phyloP scores from a whole-genome alignment of 2,888 invertebrate species.

The Anagyrus pseudococci region DNA sequence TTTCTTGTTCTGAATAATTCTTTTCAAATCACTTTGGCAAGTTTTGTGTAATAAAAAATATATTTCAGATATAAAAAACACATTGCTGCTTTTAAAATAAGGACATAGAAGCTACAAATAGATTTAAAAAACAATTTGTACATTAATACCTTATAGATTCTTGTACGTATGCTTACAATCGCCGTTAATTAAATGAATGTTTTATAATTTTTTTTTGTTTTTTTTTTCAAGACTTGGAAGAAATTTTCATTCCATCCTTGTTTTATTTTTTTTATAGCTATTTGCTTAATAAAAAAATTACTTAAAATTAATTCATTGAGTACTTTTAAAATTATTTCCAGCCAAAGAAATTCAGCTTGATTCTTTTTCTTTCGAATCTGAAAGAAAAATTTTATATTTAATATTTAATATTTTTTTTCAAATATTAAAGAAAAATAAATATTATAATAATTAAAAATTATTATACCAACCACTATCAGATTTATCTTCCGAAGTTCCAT shows the following conservation, averaged over 20 bases:
- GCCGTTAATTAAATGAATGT: slow-evolving; percentile 23
- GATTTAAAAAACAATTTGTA: slow-evolving; percentile 21
- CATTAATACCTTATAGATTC: slow-evolving; percentile 8
- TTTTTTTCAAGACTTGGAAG: slow-evolving; percentile 12
- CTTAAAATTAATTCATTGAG: slow-evolving; percentile 11
- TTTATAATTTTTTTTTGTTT: slow-evolving; percentile 5
- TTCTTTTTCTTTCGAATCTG: slow-evolving; percentile 75
- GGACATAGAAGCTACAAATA: slow-evolving; percentile 17
- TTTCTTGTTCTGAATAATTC: neutral
- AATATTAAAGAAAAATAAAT: slow-evolving; percentile 6
- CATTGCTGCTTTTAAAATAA: slow-evolving; percentile 12
- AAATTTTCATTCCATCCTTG: neutral
- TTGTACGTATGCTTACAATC: slow-evolving; percentile 14
- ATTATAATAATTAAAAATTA: neutral
- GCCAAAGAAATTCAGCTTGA: slow-evolving; percentile 68
- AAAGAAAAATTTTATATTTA: slow-evolving; percentile 44
- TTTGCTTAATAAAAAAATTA: neutral
- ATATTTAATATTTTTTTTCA: neutral
- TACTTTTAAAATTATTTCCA: slow-evolving; percentile 8
- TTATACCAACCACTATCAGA: slow-evolving; percentile 61
- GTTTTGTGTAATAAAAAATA: slow-evolving; percentile 14
- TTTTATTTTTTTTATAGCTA: slow-evolving; percentile 4
- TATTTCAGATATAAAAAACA: slow-evolving; percentile 19
- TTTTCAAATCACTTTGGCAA: slow-evolving; percentile 16
- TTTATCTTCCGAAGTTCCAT: slow-evolving; percentile 65